phyloP scores from a whole-genome alignment of 2,888 invertebrate species.

The Drosophila prostipennis region DNA sequence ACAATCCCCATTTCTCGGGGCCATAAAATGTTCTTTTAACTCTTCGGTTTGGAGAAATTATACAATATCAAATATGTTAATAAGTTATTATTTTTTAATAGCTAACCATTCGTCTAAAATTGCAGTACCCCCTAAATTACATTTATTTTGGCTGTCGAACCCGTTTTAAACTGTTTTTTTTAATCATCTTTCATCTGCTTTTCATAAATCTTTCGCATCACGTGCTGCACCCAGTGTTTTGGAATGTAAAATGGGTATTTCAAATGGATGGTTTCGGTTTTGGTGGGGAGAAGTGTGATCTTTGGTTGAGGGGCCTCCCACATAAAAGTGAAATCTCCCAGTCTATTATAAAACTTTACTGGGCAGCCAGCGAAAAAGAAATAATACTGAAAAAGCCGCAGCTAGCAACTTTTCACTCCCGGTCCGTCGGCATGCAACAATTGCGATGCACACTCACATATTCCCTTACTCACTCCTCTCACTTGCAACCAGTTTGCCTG shows the following conservation, averaged over 20 bases:
- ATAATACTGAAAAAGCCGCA: slow-evolving; percentile 11
- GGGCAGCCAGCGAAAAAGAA: slow-evolving; percentile 18
- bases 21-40: background rate
- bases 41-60: background rate
- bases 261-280: slow-evolving; percentile 6
- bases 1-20: background rate
- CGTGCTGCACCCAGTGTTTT: slow-evolving; percentile 22
- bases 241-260: background rate
- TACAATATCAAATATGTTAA: no score
- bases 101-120: no score
- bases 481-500: slow-evolving; percentile 35
- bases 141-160: background rate
- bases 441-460: slow-evolving; percentile 37
- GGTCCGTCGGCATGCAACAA: slow-evolving; percentile 54
- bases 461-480: slow-evolving; percentile 17
- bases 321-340: slow-evolving; percentile 72
- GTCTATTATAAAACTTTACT: slow-evolving; percentile 61
- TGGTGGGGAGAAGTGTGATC: background rate
- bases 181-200: background rate
- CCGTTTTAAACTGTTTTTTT: background rate
- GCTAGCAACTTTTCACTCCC: slow-evolving; percentile 36
- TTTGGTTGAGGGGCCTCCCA: slow-evolving; percentile 25
- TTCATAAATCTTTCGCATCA: slow-evolving; percentile 31
- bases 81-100: no score
- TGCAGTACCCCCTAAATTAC: background rate